Conservation (phyloP, 64 coral and sea anemone species). For the Montipora efflorescens region DNA sequence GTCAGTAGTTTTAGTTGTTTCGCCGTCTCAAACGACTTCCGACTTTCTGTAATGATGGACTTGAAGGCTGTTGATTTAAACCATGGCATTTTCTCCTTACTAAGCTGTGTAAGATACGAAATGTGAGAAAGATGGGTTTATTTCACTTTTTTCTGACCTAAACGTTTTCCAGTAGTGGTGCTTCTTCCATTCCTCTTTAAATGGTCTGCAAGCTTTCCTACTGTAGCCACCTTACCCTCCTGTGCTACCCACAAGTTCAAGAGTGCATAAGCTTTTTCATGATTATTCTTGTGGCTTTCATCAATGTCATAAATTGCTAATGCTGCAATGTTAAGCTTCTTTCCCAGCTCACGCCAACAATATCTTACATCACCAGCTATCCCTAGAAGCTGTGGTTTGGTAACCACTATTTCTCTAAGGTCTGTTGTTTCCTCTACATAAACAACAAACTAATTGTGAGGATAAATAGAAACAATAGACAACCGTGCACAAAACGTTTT, state of each 20-base stretch:
- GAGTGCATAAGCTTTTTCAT: slow-evolving; percentile 64
- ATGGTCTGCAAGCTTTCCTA: slow-evolving; percentile 32
- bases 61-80: too few relatives aligned
- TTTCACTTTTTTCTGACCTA: slow-evolving; percentile 18
- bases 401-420: slow-evolving; percentile 17
- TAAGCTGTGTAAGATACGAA: too few relatives aligned
- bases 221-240: slow-evolving; percentile 23
- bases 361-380: slow-evolving; percentile 69
- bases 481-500: slow-evolving; percentile 16
- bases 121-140: too few relatives aligned
- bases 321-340: slow-evolving; percentile 36
- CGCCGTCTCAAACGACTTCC: too few relatives aligned
- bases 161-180: slow-evolving; percentile 51
- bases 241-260: slow-evolving; percentile 24
- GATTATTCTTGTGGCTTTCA: slow-evolving; percentile 50
- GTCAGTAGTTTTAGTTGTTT: too few relatives aligned
- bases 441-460: background rate
- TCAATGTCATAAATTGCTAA: slow-evolving; percentile 65
- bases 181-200: slow-evolving; percentile 47
- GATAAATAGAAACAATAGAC: too few relatives aligned
- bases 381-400: slow-evolving; percentile 42
- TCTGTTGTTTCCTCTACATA: background rate
- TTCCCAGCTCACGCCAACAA: slow-evolving; percentile 68
- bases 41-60: too few relatives aligned
- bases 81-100: too few relatives aligned